These are phyloP conservation scores for Sebastes flavidus DNA, from an alignment of 2,797 vertebrate genomes.

Conservation along the genomic window DNA sequence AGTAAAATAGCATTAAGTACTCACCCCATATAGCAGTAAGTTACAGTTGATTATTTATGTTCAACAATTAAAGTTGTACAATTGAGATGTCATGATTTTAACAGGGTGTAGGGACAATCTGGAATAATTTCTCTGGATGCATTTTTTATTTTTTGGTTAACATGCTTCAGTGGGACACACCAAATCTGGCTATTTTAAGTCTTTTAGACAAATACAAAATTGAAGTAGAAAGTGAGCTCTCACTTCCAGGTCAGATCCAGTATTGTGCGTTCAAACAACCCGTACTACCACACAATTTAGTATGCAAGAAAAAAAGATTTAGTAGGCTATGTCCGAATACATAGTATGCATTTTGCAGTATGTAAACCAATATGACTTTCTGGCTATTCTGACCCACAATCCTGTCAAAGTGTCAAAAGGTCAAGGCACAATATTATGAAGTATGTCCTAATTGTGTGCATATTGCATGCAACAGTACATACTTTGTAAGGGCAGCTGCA, in stretches of 20 bases:
- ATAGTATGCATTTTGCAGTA: too few species aligned
- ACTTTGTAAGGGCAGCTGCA: too few species aligned
- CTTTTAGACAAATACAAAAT: neutral
- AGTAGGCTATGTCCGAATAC: rapidly evolving
- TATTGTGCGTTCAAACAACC: neutral
- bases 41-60: neutral
- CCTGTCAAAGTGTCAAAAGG: too few species aligned
- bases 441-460: too few species aligned
- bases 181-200: neutral
- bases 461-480: too few species aligned
- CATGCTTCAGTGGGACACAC: too few species aligned
- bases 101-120: neutral
- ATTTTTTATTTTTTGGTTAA: neutral
- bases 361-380: too few species aligned
- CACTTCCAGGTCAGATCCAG: neutral
- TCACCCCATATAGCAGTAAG: neutral
- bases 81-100: neutral
- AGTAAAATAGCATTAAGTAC: neutral
- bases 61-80: neutral
- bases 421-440: too few species aligned
- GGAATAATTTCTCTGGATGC: neutral
- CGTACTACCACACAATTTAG: too few species aligned
- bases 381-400: too few species aligned
- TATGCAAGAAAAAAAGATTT: too few species aligned
- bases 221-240: neutral